Conservation (phyloP, 2,113 vertebrate species). For the Macaca fascicularis region DNA sequence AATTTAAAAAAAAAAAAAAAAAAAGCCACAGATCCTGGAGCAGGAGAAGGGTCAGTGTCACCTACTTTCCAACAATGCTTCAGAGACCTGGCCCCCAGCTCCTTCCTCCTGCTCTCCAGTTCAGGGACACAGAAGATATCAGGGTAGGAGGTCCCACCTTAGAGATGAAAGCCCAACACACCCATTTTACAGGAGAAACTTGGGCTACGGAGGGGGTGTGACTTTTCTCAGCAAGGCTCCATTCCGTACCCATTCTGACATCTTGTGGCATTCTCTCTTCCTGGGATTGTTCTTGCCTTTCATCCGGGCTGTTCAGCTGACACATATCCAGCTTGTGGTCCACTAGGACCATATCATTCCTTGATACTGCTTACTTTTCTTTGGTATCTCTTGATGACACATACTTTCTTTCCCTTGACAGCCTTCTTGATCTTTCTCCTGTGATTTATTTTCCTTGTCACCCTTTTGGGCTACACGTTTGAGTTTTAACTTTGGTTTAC, state of each 20-base stretch:
- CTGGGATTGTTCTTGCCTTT: neutral
- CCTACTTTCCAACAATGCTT: neutral
- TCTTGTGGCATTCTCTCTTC: neutral
- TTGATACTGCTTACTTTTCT: neutral
- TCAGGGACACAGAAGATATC: neutral
- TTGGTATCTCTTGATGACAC: neutral
- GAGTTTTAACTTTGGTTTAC: slow-evolving; percentile 25
- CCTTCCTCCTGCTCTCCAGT: neutral
- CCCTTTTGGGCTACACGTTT: slow-evolving; percentile 8
- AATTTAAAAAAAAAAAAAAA: too few relatives aligned
- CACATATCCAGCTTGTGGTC: neutral
- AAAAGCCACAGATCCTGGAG: neutral
- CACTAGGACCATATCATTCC: neutral
- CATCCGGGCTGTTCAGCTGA: neutral
- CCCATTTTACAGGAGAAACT: neutral
- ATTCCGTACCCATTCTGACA: neutral
- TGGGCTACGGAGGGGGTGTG: neutral
- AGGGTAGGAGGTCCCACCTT: neutral
- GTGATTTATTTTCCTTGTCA: slow-evolving; percentile 5
- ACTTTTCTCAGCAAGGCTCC: neutral
- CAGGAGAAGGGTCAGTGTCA: neutral
- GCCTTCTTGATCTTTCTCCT: neutral
- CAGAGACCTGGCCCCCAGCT: neutral
- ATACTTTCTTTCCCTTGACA: neutral
- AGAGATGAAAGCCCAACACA: neutral